Conservation (phyloP, 2,888 invertebrate species). For the Ochropleura plecta region DNA sequence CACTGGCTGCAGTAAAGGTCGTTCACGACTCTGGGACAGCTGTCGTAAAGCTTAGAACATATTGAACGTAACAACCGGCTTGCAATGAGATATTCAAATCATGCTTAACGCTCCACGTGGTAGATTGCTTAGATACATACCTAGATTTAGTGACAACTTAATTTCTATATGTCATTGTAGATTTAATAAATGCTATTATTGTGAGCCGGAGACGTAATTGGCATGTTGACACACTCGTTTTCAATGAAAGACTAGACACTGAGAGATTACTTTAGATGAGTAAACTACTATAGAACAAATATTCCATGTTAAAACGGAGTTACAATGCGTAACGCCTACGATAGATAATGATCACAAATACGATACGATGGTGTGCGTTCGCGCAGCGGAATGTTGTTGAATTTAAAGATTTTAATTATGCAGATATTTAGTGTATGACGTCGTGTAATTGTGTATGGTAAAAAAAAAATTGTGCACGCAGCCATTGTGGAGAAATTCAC, state of each 20-base stretch:
- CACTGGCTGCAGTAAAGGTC: conserved; percentile 75
- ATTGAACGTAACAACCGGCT: conserved; percentile 26
- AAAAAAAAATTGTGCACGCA: too few species aligned
- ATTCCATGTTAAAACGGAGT: not conserved
- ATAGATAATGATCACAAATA: conserved; percentile 13
- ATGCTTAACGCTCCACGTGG: conserved; percentile 42
- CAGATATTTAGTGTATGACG: too few species aligned
- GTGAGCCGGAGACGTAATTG: not conserved
- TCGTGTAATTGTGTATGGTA: too few species aligned
- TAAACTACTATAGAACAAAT: not conserved
- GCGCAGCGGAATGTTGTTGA: too few species aligned
- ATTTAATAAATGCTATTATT: conserved; percentile 15
- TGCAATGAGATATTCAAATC: conserved; percentile 50
- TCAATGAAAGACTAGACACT: not conserved
- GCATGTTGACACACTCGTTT: conserved; percentile 13
- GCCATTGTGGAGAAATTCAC: too few species aligned
- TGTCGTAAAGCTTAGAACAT: conserved; percentile 49
- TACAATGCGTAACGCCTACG: not conserved
- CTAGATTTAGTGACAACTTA: conserved; percentile 18
- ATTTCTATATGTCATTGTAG: conserved; percentile 13
- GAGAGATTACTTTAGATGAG: conserved; percentile 1
- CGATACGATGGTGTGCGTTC: not conserved
- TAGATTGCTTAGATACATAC: conserved; percentile 18
- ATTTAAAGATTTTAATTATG: too few species aligned
- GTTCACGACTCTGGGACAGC: conserved; percentile 32